Conservation (phyloP, 1,140 invertebrate species). For the Coenobita brevimanus region DNA sequence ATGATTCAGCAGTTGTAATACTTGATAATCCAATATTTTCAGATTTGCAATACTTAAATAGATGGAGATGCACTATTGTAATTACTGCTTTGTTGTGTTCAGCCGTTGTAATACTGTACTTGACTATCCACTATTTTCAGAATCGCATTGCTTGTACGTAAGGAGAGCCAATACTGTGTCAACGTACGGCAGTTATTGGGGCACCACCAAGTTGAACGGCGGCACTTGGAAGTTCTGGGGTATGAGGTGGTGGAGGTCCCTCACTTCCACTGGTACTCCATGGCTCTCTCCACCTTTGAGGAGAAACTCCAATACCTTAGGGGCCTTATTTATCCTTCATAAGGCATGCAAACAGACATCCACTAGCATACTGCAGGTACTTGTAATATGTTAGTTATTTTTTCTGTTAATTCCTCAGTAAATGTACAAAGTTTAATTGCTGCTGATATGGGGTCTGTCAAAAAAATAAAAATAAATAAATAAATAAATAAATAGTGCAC, state of each 20-base stretch:
- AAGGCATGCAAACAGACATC: no score
- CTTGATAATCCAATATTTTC: neutral
- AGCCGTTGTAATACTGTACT: no score
- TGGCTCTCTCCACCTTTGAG: constrained; percentile 70
- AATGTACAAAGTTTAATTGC: no score
- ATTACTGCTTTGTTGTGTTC: no score
- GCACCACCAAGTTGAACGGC: constrained; percentile 69
- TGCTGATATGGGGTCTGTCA: no score
- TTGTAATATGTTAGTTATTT: no score
- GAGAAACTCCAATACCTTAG: constrained; percentile 58
- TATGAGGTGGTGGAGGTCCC: constrained; percentile 77
- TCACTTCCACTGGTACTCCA: constrained; percentile 76
- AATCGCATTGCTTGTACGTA: constrained; percentile 31
- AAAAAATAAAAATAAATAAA: no score
- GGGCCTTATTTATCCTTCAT: constrained; percentile 10
- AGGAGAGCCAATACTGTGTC: constrained; percentile 37
- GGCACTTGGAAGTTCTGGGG: constrained; percentile 79
- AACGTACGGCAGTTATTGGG: constrained; percentile 70
- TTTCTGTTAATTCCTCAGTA: no score
- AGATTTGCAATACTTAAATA: neutral
- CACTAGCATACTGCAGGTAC: no score
- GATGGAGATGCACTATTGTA: no score
- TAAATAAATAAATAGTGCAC: no score
- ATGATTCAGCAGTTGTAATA: no score
- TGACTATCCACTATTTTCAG: neutral